phyloP scores from a whole-genome alignment of 1,140 invertebrate species.

The Lasioglossum albipes region DNA sequence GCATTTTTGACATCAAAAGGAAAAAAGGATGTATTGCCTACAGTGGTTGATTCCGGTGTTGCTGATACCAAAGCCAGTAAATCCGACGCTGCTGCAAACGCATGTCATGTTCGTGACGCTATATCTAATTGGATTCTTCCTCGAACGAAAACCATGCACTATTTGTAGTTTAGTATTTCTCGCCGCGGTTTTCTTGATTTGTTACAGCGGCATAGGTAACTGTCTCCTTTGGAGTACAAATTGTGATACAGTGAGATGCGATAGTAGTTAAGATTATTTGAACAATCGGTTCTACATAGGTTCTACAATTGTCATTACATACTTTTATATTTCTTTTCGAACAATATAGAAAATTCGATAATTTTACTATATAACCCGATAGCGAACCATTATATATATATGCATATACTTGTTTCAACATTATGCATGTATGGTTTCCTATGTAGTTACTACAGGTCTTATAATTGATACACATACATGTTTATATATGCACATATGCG shows the following conservation, averaged over 20 bases:
- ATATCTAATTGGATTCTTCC: slow-evolving; percentile 95
- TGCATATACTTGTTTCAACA: not conserved
- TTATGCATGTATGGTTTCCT: not conserved
- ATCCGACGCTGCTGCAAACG: slow-evolving; percentile 95
- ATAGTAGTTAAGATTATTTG: slow-evolving; percentile 79
- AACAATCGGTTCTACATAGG: slow-evolving; percentile 1
- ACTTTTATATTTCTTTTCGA: slow-evolving; percentile 9
- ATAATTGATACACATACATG: slow-evolving; percentile 5
- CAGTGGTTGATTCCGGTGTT: slow-evolving; percentile 98
- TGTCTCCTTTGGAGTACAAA: slow-evolving; percentile 94
- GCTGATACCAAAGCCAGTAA: slow-evolving; percentile 97
- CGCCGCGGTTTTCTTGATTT: slow-evolving; percentile 94
- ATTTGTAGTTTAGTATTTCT: slow-evolving; percentile 97
- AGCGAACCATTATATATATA: not conserved
- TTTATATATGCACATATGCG: too few relatives aligned
- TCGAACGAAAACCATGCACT: slow-evolving; percentile 97
- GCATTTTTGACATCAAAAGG: not conserved
- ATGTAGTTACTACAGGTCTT: not conserved
- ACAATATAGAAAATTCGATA: slow-evolving; percentile 24
- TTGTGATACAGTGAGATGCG: slow-evolving; percentile 88
- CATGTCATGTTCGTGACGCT: slow-evolving; percentile 98
- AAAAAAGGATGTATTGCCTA: slow-evolving; percentile 95
- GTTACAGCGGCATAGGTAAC: slow-evolving; percentile 96
- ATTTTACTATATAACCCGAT: slow-evolving; percentile 1
- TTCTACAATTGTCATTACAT: slow-evolving; percentile 27